Conservation (phyloP, 2,113 vertebrate species). For the Arothron firmamentum region DNA sequence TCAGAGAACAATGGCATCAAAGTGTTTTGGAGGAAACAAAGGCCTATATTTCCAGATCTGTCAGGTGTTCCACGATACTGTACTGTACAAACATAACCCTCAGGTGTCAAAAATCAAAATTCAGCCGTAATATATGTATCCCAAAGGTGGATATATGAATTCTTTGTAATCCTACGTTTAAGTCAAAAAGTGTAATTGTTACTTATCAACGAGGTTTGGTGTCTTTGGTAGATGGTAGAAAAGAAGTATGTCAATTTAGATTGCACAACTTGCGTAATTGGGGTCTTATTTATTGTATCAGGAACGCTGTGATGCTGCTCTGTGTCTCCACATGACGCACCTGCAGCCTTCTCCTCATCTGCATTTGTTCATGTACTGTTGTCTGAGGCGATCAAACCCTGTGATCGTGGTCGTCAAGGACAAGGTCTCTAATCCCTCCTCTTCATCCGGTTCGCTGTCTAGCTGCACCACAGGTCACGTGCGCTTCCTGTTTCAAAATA, state of each 20-base stretch:
- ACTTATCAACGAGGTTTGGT: no score
- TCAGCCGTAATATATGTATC: no score
- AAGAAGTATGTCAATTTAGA: not conserved
- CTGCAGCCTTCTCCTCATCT: not conserved
- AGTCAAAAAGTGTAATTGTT: no score
- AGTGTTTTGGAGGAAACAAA: no score
- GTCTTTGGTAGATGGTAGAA: no score
- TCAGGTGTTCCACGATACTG: no score
- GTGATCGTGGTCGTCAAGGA: not conserved
- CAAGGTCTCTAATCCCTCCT: constrained; percentile 16
- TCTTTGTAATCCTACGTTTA: no score
- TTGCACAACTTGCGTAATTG: not conserved
- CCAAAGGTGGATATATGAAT: no score
- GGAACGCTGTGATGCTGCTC: not conserved
- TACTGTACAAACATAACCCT: no score
- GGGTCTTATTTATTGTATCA: not conserved
- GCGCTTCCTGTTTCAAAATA: constrained; percentile 34
- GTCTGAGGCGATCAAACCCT: not conserved
- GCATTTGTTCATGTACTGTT: not conserved
- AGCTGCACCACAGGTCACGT: constrained; percentile 44
- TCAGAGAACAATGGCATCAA: no score
- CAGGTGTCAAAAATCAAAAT: no score
- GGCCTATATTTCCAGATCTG: no score
- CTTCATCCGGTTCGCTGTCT: constrained; percentile 2
- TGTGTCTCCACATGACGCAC: not conserved